Base-by-base conservation (phyloP, 2,797 vertebrate genomes). In the Helarctos malayanus region DNA sequence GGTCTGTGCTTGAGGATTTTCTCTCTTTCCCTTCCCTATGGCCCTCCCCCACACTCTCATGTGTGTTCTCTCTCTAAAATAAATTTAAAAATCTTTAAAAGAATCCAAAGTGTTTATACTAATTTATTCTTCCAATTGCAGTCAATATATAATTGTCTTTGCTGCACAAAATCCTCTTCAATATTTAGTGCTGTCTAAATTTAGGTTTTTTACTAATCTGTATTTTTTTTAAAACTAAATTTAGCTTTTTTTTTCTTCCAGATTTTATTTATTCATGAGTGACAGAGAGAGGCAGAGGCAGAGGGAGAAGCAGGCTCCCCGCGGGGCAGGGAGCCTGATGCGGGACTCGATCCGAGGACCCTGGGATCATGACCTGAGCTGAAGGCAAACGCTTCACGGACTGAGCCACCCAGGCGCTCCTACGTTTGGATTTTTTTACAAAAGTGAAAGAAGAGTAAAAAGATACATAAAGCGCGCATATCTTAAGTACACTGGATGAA, bases 101-200 rank as follows among this genome's bases (percentile, higher is more conserved):
- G 18, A 56, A 21, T 18, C 27, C n/a, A 23, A 69, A 89, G 56
- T 45, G 47, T 92, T 59, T 57, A 56, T n/a, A 45, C 16, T 68
- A 91, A 91, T 61, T 61, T 57, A 47, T 25, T 93, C 61, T 87
- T 80, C 12, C 56, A 95, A 11, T 7, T 80, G 2, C 21, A 75
- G n/a, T 73, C 19, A 75, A 32, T 83, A 79, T 27, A 23, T 85
- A 59, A 65, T 41, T 41, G 10, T 71, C 71, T 15, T 9, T 92
- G 3, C 27, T 68, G n/a, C 3, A 91, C 16, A 71, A 80, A 89
- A 56, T 68, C 35, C 35, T 93, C 59, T 47, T 21, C 7, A 38
- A 83, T 49, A 93, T 78, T 71, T 95, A 65, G 45, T 47, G 61
- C 27, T 87, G 13, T 57, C 49, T 56, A 85, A 83, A 76, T 85